Percentiles rank a stretch among this genome's conserved stretches.
These are phyloP conservation scores for Sebastes steindachneri DNA, from an alignment of 2,797 vertebrate genomes.

Conservation along the genomic window DNA sequence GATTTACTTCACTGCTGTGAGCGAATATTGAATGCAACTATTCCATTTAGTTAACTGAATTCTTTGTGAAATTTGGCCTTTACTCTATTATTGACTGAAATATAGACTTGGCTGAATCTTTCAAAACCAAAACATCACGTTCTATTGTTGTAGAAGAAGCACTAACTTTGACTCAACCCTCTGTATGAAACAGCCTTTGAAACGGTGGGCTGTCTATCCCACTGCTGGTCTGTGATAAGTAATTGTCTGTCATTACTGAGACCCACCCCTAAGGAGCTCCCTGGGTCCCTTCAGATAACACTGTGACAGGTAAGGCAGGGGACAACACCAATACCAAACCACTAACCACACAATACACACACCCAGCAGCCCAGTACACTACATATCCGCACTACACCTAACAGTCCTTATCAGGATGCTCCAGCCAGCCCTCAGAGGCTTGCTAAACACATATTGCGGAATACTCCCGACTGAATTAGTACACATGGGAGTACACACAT, in stretches of 20 bases:
- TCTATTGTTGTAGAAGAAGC: background rate
- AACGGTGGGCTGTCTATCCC: constrained; percentile 14
- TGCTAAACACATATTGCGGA: constrained; percentile 48
- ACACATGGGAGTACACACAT: constrained; percentile 37
- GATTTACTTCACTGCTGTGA: background rate
- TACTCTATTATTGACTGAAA: background rate
- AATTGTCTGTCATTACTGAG: constrained; percentile 59
- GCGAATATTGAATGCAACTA: background rate
- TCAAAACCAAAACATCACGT: background rate
- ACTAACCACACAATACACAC: constrained; percentile 41
- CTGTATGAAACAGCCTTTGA: constrained; percentile 8
- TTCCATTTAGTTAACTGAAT: background rate
- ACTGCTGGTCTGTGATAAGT: constrained; percentile 39
- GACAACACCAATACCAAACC: constrained; percentile 50
- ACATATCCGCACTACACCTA: constrained; percentile 45
- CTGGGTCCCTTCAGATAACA: constrained; percentile 67
- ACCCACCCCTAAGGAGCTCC: constrained; percentile 55
- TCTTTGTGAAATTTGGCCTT: background rate
- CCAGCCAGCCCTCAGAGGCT: constrained; percentile 67
- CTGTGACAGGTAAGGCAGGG: constrained; percentile 41
- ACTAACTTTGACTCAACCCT: background rate
- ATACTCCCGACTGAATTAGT: constrained; percentile 38
- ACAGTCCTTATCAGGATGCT: constrained; percentile 70
- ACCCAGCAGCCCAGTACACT: constrained; percentile 20
- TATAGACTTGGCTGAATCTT: background rate